These are phyloP conservation scores for Psophia crepitans DNA, from an alignment of 2,113 vertebrate species.

Conservation along the genomic window DNA sequence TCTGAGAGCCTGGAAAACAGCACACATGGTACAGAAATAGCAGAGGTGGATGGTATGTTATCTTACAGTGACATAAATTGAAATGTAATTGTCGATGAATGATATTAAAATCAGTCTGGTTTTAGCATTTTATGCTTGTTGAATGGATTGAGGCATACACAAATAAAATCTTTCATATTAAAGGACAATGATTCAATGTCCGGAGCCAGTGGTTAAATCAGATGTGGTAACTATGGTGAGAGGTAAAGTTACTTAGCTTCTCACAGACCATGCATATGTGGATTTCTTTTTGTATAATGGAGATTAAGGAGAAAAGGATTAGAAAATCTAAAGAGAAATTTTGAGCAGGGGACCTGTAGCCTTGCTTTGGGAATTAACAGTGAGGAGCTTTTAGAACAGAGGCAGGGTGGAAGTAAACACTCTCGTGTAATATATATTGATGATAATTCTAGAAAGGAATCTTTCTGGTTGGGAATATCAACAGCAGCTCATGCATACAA, in stretches of 20 bases:
- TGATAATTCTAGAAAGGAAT: constrained; percentile 59
- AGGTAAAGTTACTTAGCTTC: constrained; percentile 67
- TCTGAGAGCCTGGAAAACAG: constrained; percentile 11
- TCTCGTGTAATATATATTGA: neutral
- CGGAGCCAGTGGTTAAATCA: constrained; percentile 45
- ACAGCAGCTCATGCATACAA: neutral
- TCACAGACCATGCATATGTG: constrained; percentile 32
- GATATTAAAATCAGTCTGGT: neutral
- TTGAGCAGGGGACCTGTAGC: constrained; percentile 58
- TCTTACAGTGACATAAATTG: neutral
- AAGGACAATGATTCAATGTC: constrained; percentile 57
- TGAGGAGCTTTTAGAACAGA: constrained; percentile 41
- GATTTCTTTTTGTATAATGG: constrained; percentile 14
- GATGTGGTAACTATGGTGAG: constrained; percentile 69
- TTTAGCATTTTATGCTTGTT: constrained; percentile 19
- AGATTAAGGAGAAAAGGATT: constrained; percentile 61
- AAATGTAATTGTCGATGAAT: neutral
- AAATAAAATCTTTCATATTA: constrained; percentile 35
- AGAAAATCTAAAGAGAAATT: constrained; percentile 49
- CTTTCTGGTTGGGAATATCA: constrained; percentile 41
- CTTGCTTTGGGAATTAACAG: constrained; percentile 34
- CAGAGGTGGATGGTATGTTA: neutral
- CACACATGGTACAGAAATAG: neutral
- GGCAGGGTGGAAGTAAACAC: constrained; percentile 27
- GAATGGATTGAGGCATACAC: neutral